Conservation (phyloP, 2,113 vertebrate genomes). For the Monopterus albus region DNA sequence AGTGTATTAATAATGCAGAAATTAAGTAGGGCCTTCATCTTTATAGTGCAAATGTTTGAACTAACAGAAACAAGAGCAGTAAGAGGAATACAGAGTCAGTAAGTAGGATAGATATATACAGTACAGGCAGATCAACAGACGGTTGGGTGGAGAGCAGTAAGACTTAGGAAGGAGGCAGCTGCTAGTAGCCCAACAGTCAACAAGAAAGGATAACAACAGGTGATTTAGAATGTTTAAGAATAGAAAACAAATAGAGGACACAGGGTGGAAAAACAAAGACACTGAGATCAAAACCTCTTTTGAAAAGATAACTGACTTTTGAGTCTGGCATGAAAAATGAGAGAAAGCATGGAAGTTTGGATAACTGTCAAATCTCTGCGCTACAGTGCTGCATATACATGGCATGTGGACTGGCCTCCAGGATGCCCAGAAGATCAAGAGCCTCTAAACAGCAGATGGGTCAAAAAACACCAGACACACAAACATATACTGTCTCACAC, state of each 20-base stretch:
- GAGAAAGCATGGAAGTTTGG: slow-evolving; percentile 1
- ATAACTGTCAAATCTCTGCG: slow-evolving; percentile 36
- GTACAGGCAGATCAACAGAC: not conserved
- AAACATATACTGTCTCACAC: not conserved
- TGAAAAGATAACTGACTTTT: slow-evolving; percentile 17
- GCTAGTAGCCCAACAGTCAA: not conserved
- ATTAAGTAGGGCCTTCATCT: too few relatives aligned
- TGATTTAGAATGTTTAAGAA: slow-evolving; percentile 30
- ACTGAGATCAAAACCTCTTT: slow-evolving; percentile 32
- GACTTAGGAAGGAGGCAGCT: slow-evolving; percentile 6
- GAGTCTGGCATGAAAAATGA: slow-evolving; percentile 2
- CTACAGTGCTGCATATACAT: slow-evolving; percentile 19
- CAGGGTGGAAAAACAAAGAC: slow-evolving; percentile 28
- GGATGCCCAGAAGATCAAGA: slow-evolving; percentile 51
- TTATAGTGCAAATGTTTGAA: too few relatives aligned
- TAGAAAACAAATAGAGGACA: slow-evolving; percentile 26
- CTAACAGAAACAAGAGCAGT: not conserved
- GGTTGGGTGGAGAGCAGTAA: too few relatives aligned
- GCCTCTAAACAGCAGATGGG: slow-evolving; percentile 52
- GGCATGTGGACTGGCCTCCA: slow-evolving; percentile 36
- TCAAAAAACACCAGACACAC: slow-evolving; percentile 4
- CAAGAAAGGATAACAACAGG: slow-evolving; percentile 38
- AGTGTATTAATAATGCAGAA: too few relatives aligned
- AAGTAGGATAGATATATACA: not conserved
- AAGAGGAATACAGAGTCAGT: not conserved